Conservation (phyloP, 2,888 invertebrate genomes). For the Drosophila flavopinicola region DNA sequence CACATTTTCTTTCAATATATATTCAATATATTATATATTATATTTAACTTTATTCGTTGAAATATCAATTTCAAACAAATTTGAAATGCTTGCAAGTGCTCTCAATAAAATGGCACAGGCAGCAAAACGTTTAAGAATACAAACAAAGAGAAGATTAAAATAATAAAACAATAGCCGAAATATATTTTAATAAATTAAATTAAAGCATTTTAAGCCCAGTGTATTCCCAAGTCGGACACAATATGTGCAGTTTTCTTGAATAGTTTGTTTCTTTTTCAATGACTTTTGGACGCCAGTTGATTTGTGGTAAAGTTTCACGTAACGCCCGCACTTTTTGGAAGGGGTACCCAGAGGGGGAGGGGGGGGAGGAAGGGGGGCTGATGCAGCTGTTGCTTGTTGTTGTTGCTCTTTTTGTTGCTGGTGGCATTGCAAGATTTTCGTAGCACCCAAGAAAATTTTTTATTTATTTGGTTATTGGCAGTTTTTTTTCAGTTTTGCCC, state of each 20-base stretch:
- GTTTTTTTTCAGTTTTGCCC: slow-evolving; percentile 30
- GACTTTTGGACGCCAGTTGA: slow-evolving; percentile 42
- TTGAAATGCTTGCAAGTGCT: no score
- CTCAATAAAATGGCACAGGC: not conserved
- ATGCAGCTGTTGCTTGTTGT: slow-evolving; percentile 48
- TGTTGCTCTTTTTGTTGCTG: slow-evolving; percentile 45
- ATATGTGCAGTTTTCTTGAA: not conserved
- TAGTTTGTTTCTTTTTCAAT: slow-evolving; percentile 32
- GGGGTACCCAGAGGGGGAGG: not conserved
- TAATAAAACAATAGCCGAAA: no score
- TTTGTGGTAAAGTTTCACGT: slow-evolving; percentile 30
- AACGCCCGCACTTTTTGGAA: slow-evolving; percentile 29
- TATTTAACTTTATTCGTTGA: no score
- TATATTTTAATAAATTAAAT: no score
- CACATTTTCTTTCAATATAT: no score
- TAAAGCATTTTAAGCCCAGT: not conserved
- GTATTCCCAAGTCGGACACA: not conserved
- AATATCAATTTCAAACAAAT: no score
- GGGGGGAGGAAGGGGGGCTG: not conserved
- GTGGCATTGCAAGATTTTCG: slow-evolving; percentile 75
- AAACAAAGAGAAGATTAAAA: not conserved
- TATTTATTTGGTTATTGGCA: slow-evolving; percentile 52
- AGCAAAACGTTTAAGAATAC: slow-evolving; percentile 7
- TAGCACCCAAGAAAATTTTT: slow-evolving; percentile 49
- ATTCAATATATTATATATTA: no score